Percentiles rank a stretch among this genome's conserved stretches.
These are phyloP conservation scores for Botia almorhae DNA, from an alignment of 2,797 vertebrate species.

Conservation along the genomic window DNA sequence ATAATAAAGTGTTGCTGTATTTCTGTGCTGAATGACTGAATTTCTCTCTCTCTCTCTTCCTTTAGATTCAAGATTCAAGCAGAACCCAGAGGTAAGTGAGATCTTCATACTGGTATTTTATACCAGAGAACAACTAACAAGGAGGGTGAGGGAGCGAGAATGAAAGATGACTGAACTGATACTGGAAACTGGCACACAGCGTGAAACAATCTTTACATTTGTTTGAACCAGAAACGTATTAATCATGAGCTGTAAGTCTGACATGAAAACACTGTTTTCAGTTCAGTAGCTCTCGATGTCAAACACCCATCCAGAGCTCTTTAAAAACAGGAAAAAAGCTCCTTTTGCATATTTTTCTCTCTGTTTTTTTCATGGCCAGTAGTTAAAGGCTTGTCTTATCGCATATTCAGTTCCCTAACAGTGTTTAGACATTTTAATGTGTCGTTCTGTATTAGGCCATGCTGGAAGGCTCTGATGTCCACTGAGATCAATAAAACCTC, in stretches of 20 bases:
- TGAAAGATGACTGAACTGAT: conserved; percentile 29
- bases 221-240: neutral
- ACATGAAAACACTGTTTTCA: neutral
- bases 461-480: conserved; percentile 53
- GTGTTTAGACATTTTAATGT: conserved; percentile 51
- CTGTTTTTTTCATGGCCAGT: neutral
- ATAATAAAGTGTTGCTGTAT: conserved; percentile 35
- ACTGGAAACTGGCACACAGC: conserved; percentile 1
- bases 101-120: conserved; percentile 23
- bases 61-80: conserved; percentile 37
- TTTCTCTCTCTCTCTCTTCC: conserved; percentile 21
- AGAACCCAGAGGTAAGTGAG: conserved; percentile 58
- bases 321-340: conserved; percentile 15
- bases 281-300: neutral
- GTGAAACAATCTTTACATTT: conserved; percentile 20
- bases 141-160: conserved; percentile 32
- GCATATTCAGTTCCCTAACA: conserved; percentile 26
- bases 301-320: conserved; percentile 3
- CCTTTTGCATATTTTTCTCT: neutral
- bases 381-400: conserved; percentile 29
- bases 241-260: conserved; percentile 17
- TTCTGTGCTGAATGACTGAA: conserved; percentile 30
- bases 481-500: conserved; percentile 56
- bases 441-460: conserved; percentile 34
- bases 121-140: conserved; percentile 43